Percentiles rank a stretch among this genome's conserved stretches.
Conservation (phyloP, 2,888 invertebrate genomes). For the Mesodorylaimus sp. region DNA sequence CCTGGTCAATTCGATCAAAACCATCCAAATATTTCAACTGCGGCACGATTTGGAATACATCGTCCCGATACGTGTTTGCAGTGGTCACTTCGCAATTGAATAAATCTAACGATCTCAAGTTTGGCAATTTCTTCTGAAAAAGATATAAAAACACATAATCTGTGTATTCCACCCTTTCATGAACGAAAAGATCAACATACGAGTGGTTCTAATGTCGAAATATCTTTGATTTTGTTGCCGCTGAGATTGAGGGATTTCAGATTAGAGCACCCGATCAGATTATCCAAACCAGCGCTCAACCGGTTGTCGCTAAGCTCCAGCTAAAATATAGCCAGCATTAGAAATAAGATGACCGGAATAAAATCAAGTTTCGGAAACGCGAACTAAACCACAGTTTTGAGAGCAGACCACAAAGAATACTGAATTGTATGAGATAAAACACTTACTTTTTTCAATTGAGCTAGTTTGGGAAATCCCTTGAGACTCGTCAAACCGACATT, state of each 20-base stretch:
- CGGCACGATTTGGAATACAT: constrained; percentile 74
- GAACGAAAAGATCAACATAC: constrained; percentile 33
- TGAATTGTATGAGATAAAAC: too few relatives aligned
- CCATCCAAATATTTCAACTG: constrained; percentile 81
- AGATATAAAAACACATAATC: neutral
- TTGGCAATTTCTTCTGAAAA: constrained; percentile 57
- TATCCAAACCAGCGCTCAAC: constrained; percentile 69
- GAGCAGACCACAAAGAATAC: too few relatives aligned
- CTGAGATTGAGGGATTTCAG: constrained; percentile 50
- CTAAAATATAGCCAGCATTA: constrained; percentile 28
- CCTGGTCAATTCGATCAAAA: constrained; percentile 39
- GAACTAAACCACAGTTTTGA: too few relatives aligned
- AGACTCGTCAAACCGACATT: constrained; percentile 85
- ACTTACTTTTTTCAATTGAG: constrained; percentile 64
- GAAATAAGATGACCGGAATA: neutral
- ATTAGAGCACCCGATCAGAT: constrained; percentile 1
- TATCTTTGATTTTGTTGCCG: constrained; percentile 87
- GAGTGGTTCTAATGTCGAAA: constrained; percentile 66
- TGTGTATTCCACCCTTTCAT: neutral
- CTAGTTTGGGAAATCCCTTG: constrained; percentile 82
- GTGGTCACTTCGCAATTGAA: constrained; percentile 86
- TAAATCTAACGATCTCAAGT: constrained; percentile 68
- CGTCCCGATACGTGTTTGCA: constrained; percentile 70
- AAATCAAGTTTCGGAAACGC: too few relatives aligned
- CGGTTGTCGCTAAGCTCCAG: constrained; percentile 75